A percentile compares a stretch with the other conserved stretches of the same genome.
These are phyloP conservation scores for Nemopilema nomurai DNA, from an alignment of 30 jellyfish, hydroid and myxozoan genomes.

Conservation along the genomic window DNA sequence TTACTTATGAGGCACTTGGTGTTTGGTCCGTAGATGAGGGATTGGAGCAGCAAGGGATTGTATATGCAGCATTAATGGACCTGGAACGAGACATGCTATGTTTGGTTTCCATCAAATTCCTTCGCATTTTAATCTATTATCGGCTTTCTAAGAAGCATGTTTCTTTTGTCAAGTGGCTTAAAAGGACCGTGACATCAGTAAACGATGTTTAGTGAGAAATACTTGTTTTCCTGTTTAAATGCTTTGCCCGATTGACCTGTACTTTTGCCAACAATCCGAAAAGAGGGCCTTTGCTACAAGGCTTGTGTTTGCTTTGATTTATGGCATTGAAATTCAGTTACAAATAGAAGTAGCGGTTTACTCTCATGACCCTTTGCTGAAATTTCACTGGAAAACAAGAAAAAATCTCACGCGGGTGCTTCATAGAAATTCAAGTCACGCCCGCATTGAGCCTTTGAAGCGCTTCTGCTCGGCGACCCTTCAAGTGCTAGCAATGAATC, in stretches of 20 bases:
- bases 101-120: too few relatives aligned
- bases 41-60: too few relatives aligned
- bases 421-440: slow-evolving; percentile 5
- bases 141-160: too few relatives aligned
- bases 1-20: too few relatives aligned
- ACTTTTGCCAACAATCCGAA: not conserved
- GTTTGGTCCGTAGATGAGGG: too few relatives aligned
- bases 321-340: not conserved
- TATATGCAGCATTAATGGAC: too few relatives aligned
- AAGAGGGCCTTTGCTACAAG: not conserved
- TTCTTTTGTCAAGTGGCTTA: too few relatives aligned
- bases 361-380: not conserved
- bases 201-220: too few relatives aligned
- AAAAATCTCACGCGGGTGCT: slow-evolving; percentile 29
- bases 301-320: not conserved
- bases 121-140: too few relatives aligned
- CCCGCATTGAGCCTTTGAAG: not conserved
- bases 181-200: too few relatives aligned
- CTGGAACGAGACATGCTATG: too few relatives aligned
- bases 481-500: not conserved
- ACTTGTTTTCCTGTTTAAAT: not conserved
- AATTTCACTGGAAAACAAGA: not conserved
- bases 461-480: not conserved
- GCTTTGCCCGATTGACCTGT: too few relatives aligned
- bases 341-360: not conserved